Base-by-base conservation (phyloP, 2,797 vertebrate species). In the Falco naumanni region DNA sequence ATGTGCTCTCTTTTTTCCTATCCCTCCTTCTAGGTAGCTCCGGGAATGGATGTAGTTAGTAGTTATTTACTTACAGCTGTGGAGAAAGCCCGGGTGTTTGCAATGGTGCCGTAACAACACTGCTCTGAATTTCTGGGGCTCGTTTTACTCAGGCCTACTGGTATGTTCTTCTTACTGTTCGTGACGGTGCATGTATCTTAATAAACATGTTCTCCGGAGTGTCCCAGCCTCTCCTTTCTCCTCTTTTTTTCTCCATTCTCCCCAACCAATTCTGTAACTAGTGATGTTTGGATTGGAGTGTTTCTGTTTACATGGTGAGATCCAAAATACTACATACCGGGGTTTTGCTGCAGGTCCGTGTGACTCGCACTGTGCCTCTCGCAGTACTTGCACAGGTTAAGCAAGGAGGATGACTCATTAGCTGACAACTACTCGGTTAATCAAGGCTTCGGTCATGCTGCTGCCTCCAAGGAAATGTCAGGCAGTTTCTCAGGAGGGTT, bases 281-380 rank as follows among this genome's bases (percentile, higher is more conserved):
- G 33, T 8, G 56, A 7, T 48, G 28, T 60, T 85, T 91, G 39
- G 63, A 5, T 34, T 63, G 16, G 11, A 17, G 5, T 8, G 31
- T 34, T 87, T 34, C 21, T 63, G 0, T 59, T 50, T 69, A 25
- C 0, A 1, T 17, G 51, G 17, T 18, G 34, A 33, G 47, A 70
- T 48, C 18, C 43, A 29, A 79, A 89, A 33, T 16, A 9, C 1
- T 3, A 0, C 3, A 0, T 9, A 2, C 25, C 9, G 26, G 39
- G 34, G 31, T 51, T 77, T 66, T 11, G 12, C 66, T 84, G 72
- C 28, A 29, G 50, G 34, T 56, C 22, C 31, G 6, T n/a, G 57
- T 3, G 5, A 22, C 39, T 87, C 68, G 37, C 77, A 56, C 25
- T 71, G 71, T 71, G 72, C 31, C 47, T 75, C 72, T 61, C 0